Evolutionary conservation across 1,140 invertebrate species (phyloP).

Genomic region (Drosophila bipectinata): DNA sequence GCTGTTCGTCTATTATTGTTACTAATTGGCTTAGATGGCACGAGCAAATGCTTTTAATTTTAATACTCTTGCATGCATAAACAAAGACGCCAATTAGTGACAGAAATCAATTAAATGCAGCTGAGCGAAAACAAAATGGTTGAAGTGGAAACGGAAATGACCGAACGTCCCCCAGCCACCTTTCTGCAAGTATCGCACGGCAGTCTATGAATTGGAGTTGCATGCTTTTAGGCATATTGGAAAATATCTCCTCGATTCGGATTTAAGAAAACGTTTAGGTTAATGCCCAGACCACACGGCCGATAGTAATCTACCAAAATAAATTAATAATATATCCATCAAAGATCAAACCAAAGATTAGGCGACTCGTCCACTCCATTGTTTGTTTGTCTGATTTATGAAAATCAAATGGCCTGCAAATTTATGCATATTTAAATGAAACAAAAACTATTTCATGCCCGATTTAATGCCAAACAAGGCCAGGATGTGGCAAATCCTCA

Average conservation of each 20-base stretch:
- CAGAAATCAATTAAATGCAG: slow-evolving; percentile 54
- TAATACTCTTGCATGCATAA: slow-evolving; percentile 52
- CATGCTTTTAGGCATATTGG: slow-evolving; percentile 33
- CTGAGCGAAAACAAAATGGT: slow-evolving; percentile 17
- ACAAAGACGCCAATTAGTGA: slow-evolving; percentile 59
- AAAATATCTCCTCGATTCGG: slow-evolving; percentile 9
- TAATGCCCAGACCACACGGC: slow-evolving; percentile 11
- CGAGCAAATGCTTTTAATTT: slow-evolving; percentile 53
- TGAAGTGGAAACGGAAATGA: slow-evolving; percentile 13
- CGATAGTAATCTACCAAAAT: slow-evolving; percentile 20
- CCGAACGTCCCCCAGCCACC: background rate
- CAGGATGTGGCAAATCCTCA: slow-evolving; percentile 30
- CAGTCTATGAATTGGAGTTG: slow-evolving; percentile 6
- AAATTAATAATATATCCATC: slow-evolving; percentile 23
- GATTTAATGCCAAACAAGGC: slow-evolving; percentile 62
- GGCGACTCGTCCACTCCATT: background rate
- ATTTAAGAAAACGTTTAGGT: slow-evolving; percentile 4
- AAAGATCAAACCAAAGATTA: background rate
- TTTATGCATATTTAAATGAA: slow-evolving; percentile 75
- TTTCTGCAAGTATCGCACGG: slow-evolving; percentile 3
- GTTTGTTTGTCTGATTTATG: slow-evolving; percentile 42
- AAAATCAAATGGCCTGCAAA: slow-evolving; percentile 60
- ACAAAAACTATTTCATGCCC: slow-evolving; percentile 48
- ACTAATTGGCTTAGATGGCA: slow-evolving; percentile 50
- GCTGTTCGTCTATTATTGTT: slow-evolving; percentile 29